Evolutionary conservation across 2,888 invertebrate species (phyloP).

Genomic region (Euzetes globulus): DNA sequence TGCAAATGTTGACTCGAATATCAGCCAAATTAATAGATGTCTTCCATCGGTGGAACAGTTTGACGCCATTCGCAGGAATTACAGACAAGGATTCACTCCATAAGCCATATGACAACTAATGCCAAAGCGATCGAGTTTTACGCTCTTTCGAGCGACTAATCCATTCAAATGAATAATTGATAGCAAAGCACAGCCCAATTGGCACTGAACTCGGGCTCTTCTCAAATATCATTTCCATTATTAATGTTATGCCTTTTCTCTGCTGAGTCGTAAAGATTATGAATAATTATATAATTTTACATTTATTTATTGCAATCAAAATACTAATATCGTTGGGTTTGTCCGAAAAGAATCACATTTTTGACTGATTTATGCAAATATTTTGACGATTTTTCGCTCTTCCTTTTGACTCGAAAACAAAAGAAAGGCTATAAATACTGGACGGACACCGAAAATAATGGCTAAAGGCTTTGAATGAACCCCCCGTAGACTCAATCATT

Average conservation of each 20-base stretch:
- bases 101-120: slow-evolving; percentile 13
- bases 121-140: slow-evolving; percentile 11
- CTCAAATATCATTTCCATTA: no score
- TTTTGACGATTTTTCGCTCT: background rate
- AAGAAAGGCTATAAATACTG: slow-evolving; percentile 10
- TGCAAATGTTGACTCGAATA: slow-evolving; percentile 3
- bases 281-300: background rate
- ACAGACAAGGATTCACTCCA: background rate
- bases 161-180: slow-evolving; percentile 31
- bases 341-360: background rate
- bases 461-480: background rate
- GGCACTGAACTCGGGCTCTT: background rate
- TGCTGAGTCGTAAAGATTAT: background rate
- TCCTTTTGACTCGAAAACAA: slow-evolving; percentile 21
- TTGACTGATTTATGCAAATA: background rate
- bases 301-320: no score
- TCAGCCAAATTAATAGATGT: slow-evolving; percentile 5
- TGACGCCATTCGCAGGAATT: slow-evolving; percentile 8
- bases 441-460: slow-evolving; percentile 20
- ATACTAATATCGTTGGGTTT: no score
- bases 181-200: slow-evolving; percentile 9
- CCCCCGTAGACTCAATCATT: slow-evolving; percentile 24
- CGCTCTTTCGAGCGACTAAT: slow-evolving; percentile 22
- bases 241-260: no score
- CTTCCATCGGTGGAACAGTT: slow-evolving; percentile 1